Conservation (phyloP, 2,888 invertebrate species). For the Amiota communis region DNA sequence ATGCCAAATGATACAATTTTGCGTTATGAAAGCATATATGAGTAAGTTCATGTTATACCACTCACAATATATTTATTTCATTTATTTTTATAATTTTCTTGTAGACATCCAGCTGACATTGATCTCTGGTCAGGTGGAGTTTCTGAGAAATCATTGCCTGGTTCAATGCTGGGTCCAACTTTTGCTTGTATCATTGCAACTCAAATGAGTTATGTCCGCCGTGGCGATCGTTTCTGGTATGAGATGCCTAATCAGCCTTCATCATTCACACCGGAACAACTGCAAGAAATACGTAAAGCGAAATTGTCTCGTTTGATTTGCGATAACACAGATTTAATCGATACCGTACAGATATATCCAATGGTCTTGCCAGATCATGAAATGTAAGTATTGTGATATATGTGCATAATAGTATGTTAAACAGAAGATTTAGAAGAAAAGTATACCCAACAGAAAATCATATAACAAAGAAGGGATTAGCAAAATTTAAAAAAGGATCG, state of each 20-base stretch:
- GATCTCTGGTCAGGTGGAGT: conserved; percentile 97
- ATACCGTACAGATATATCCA: conserved; percentile 91
- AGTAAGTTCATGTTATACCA: conserved; percentile 74
- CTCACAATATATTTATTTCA: conserved; percentile 17
- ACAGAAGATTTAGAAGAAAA: too few relatives aligned
- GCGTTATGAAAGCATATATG: conserved; percentile 87
- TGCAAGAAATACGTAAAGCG: conserved; percentile 86
- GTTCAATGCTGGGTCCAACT: conserved; percentile 94
- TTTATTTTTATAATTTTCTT: conserved; percentile 9
- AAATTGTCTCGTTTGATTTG: conserved; percentile 89
- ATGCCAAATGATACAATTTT: conserved; percentile 92
- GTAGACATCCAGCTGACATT: conserved; percentile 89
- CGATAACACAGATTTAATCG: conserved; percentile 93
- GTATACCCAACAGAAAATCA: too few relatives aligned
- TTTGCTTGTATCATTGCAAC: conserved; percentile 95
- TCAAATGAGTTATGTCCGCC: conserved; percentile 90
- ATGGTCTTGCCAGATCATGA: conserved; percentile 95
- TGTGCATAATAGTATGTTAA: too few relatives aligned
- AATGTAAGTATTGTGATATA: conserved; percentile 84
- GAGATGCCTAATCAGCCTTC: conserved; percentile 93
- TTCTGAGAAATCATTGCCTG: conserved; percentile 90
- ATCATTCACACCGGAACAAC: conserved; percentile 89
- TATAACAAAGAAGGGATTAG: too few relatives aligned
- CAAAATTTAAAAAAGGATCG: too few relatives aligned
- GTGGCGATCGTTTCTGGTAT: conserved; percentile 96